phyloP scores from a whole-genome alignment of 92 coral and sea anemone genomes.

The Umimayanthus kanabou region DNA sequence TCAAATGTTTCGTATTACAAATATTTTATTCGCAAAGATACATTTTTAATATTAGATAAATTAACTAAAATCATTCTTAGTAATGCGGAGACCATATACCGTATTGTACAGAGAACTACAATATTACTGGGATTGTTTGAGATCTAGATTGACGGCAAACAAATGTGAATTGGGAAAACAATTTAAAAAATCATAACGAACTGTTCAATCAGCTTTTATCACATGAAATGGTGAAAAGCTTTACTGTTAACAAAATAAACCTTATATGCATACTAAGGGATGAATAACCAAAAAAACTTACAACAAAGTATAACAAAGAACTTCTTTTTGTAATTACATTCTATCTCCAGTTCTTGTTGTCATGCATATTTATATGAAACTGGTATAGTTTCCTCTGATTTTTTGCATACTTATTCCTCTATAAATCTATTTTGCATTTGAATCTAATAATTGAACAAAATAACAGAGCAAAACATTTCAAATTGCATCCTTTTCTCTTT shows the following conservation, averaged over 20 bases:
- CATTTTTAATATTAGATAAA: no score
- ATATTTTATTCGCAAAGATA: no score
- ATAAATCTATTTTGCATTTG: not conserved
- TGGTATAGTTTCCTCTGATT: not conserved
- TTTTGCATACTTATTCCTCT: not conserved
- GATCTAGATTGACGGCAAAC: not conserved
- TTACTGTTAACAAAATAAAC: not conserved
- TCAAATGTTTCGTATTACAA: no score
- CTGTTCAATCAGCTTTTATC: not conserved
- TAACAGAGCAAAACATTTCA: not conserved
- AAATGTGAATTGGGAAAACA: not conserved
- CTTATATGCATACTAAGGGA: not conserved
- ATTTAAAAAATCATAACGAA: no score
- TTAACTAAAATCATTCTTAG: no score
- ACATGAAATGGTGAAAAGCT: no score
- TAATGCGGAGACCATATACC: no score
- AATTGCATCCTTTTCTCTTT: not conserved
- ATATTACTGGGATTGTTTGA: no score
- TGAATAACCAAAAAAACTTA: not conserved
- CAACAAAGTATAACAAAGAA: not conserved
- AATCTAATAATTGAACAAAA: not conserved
- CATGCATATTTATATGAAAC: not conserved
- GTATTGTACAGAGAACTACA: no score
- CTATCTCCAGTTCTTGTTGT: not conserved
- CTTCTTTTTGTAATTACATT: not conserved